Evolutionary conservation across 2,888 invertebrate species (phyloP), one percentile per base, ranked within the genome.

Genomic region (Pinctada fucata): DNA sequence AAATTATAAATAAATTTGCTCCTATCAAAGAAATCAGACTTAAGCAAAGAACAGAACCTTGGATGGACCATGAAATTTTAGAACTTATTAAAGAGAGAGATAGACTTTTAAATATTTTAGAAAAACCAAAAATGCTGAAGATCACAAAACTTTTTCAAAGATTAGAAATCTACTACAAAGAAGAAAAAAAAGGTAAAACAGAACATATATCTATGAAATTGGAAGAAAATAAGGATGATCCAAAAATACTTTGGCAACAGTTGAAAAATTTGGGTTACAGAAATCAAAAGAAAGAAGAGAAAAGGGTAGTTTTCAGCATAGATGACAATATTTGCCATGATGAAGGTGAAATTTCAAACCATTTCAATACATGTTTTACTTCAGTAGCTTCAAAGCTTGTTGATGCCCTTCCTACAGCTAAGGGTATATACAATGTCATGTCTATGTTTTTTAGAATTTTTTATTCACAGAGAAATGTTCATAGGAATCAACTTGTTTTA

Each of bases 381-480:
- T 31, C 31, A 31, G 31, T 31, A 31, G 31, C 31, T 31, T 31
- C 31, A 31, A 31, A 31, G 31, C 31, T 31, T 31, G 31, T 31
- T 31, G 31, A 31, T 31, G 31, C 31, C 31, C 31, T 31, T 31
- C 31, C 31, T 31, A 31, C 31, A 31, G 31, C 31, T 31, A 31
- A 68, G 63, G 58, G 58, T 8, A 69, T 50, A 50, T 76, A 16
- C 66, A 16, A 50, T 48, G 63, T 66, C 69, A 3, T 72, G 13
- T 58, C 58, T 58, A 1, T 10, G 1, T 10, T 6, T 67, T 58
- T 76, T 3, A 65, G 10, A 47, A 13, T 68, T 2, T 75, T 72
- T 51, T 78, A 71, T 69, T 48, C 16, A 16, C 50, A 16, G 6
- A 80, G 75, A 72, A 78, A 75, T 50, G 51, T 31, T 10, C 49